Evolutionary conservation across 2,888 invertebrate species (phyloP).

Genomic region (Drosophila rellima): DNA sequence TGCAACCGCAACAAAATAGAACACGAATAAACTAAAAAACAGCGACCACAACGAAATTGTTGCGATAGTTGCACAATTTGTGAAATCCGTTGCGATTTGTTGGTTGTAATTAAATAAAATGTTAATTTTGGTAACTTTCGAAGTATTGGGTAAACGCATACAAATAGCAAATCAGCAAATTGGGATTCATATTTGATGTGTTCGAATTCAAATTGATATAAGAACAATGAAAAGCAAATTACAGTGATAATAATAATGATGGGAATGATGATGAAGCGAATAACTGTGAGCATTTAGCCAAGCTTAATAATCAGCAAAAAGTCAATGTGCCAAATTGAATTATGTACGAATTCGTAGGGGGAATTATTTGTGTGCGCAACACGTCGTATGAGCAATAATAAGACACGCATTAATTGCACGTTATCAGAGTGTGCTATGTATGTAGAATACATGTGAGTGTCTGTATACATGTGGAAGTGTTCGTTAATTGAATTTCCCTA

Average conservation of each 20-base stretch:
- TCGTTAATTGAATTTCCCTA: slow-evolving; percentile 62
- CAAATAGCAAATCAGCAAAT: slow-evolving; percentile 36
- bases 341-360: slow-evolving; percentile 24
- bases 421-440: slow-evolving; percentile 17
- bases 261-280: slow-evolving; percentile 4
- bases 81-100: slow-evolving; percentile 18
- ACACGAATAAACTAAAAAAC: slow-evolving; percentile 10
- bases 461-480: slow-evolving; percentile 7
- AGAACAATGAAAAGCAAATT: slow-evolving; percentile 34
- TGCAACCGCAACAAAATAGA: slow-evolving; percentile 52
- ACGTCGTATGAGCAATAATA: slow-evolving; percentile 72
- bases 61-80: slow-evolving; percentile 7
- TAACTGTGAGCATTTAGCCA: slow-evolving; percentile 12
- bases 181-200: slow-evolving; percentile 25
- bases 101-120: slow-evolving; percentile 22
- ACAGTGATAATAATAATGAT: slow-evolving; percentile 2
- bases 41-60: slow-evolving; percentile 1
- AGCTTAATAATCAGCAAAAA: slow-evolving; percentile 57
- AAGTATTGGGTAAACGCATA: slow-evolving; percentile 3
- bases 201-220: slow-evolving; percentile 39
- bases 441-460: not conserved
- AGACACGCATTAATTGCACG: slow-evolving; percentile 57
- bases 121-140: slow-evolving; percentile 11
- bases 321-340: slow-evolving; percentile 66
- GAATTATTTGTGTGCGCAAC: slow-evolving; percentile 63